Conservation (phyloP, 2,797 vertebrate genomes). For the Chelidonichthys spinosus region DNA sequence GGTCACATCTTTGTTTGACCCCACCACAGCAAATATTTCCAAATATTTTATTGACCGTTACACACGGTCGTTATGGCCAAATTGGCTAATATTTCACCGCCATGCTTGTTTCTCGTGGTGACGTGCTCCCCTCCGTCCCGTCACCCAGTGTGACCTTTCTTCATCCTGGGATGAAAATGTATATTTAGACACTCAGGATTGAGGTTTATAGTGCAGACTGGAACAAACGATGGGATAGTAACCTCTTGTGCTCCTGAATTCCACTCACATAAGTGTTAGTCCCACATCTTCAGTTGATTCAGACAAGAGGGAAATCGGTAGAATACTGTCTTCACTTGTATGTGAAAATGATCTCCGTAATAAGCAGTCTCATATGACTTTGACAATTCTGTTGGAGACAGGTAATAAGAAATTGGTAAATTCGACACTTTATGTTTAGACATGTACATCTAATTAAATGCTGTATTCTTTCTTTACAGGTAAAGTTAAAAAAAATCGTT, state of each 20-base stretch:
- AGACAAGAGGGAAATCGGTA: neutral
- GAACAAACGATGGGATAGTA: neutral
- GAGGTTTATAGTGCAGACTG: neutral
- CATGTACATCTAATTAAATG: neutral
- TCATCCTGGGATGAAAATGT: neutral
- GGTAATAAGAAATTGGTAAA: neutral
- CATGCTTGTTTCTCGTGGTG: neutral
- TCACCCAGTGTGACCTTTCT: neutral
- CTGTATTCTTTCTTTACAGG: neutral
- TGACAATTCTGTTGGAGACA: neutral
- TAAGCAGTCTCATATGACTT: fast-evolving
- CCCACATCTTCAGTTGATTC: neutral
- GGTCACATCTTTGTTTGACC: neutral
- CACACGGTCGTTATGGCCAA: too few relatives aligned
- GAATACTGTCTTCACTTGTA: neutral
- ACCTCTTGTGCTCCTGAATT: neutral
- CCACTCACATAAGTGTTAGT: too few relatives aligned
- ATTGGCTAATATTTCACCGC: neutral
- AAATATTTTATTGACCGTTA: neutral
- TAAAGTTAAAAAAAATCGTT: neutral
- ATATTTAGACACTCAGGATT: neutral
- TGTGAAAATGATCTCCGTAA: neutral
- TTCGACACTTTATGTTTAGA: neutral
- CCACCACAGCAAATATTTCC: fast-evolving
- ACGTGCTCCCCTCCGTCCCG: fast-evolving